Evolutionary conservation across 1,140 invertebrate species (phyloP).

Genomic region (Pygmarrhopalites habei): DNA sequence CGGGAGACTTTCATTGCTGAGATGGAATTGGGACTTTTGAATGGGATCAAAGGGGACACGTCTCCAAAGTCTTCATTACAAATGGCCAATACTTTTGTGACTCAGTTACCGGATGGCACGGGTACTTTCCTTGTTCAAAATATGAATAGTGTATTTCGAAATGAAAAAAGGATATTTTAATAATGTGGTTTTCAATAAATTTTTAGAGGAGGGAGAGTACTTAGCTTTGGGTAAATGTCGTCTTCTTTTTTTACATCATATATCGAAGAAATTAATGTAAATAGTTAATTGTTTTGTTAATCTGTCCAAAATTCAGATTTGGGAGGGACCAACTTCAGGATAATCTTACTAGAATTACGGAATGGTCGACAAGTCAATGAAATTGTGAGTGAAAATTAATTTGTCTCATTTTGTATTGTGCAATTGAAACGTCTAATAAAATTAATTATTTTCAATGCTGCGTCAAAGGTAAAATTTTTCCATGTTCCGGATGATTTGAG

Average conservation of each 20-base stretch:
- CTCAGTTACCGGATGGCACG: constrained; percentile 54
- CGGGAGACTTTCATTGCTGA: constrained; percentile 51
- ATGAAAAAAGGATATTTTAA: background rate
- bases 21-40: constrained; percentile 53
- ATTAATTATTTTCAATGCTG: too few species aligned
- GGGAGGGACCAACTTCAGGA: constrained; percentile 72
- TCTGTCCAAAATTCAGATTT: too few species aligned
- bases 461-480: too few species aligned
- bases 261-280: too few species aligned
- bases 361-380: constrained; percentile 47
- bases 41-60: too few species aligned
- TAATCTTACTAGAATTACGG: constrained; percentile 56
- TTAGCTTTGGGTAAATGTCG: too few species aligned
- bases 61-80: constrained; percentile 50
- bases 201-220: constrained; percentile 46
- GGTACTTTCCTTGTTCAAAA: constrained; percentile 43
- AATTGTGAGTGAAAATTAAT: too few species aligned
- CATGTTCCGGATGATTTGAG: constrained; percentile 53
- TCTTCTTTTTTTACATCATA: too few species aligned
- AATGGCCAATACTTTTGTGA: constrained; percentile 62
- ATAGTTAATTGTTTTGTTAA: too few species aligned
- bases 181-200: background rate
- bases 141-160: background rate
- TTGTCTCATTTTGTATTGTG: too few species aligned
- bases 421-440: too few species aligned